Percentiles rank a stretch among this genome's conserved stretches.
phyloP scores from a whole-genome alignment of 1,140 invertebrate genomes.

The Andrena cerasifolii region DNA sequence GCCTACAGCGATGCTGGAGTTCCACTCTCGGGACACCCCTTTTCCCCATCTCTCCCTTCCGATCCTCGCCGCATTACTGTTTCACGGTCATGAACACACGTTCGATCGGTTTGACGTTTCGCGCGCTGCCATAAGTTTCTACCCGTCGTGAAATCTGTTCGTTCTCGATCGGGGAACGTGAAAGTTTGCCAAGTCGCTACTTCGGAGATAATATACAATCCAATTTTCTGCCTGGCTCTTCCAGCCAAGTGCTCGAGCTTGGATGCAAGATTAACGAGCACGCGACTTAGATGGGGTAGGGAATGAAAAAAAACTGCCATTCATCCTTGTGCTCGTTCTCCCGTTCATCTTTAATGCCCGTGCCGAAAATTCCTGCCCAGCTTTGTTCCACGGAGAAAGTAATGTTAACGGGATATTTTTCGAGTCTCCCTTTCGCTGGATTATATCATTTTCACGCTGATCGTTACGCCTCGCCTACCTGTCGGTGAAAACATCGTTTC shows the following conservation, averaged over 20 bases:
- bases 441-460: slow-evolving; percentile 25
- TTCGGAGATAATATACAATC: background rate
- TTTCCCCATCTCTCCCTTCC: too few species aligned
- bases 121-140: background rate
- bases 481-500: background rate
- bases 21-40: too few species aligned
- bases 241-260: background rate
- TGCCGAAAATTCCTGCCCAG: background rate
- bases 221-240: slow-evolving; percentile 1
- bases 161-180: background rate
- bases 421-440: slow-evolving; percentile 9
- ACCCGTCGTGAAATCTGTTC: background rate
- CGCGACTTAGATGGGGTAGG: background rate
- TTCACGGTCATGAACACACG: too few species aligned
- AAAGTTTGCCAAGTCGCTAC: background rate
- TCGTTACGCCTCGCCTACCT: slow-evolving; percentile 16
- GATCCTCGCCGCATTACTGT: too few species aligned
- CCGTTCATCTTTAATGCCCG: background rate
- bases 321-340: background rate
- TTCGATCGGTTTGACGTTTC: too few species aligned
- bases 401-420: slow-evolving; percentile 6
- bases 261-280: background rate
- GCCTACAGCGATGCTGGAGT: too few species aligned
- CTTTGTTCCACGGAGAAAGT: slow-evolving; percentile 11
- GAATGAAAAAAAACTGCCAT: background rate